phyloP scores from a whole-genome alignment of 2,797 vertebrate species.

The Poecile montanus region DNA sequence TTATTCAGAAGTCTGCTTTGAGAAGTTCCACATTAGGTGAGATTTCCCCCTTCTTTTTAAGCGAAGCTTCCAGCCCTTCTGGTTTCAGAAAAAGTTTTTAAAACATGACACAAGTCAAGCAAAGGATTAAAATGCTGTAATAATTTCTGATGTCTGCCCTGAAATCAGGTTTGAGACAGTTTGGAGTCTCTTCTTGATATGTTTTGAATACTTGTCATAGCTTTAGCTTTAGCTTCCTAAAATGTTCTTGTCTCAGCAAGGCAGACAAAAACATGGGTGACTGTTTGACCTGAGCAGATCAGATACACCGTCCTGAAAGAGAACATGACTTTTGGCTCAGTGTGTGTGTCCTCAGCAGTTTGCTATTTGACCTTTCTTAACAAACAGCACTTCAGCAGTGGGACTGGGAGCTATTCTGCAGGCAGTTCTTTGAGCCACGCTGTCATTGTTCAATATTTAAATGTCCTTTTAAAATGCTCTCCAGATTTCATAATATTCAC shows the following conservation, averaged over 20 bases:
- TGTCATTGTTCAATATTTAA: background rate
- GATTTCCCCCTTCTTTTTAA: background rate
- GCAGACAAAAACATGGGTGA: background rate
- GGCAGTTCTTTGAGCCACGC: background rate
- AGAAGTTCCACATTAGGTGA: background rate
- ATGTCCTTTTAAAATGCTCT: background rate
- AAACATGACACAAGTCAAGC: background rate
- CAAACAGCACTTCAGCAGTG: background rate
- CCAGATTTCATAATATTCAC: background rate
- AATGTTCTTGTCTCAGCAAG: background rate
- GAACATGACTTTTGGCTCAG: background rate
- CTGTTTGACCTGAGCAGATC: background rate
- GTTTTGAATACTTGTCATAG: constrained; percentile 34
- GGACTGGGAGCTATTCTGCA: background rate
- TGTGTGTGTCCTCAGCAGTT: background rate
- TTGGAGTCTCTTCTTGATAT: background rate
- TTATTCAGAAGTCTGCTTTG: background rate
- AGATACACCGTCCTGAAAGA: background rate
- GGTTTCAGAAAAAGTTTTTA: background rate
- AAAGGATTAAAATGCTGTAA: background rate
- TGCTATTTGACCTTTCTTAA: background rate
- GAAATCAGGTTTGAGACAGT: background rate
- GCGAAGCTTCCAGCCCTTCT: background rate
- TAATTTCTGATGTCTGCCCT: background rate
- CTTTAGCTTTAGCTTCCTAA: background rate